Evolutionary conservation across 2,113 vertebrate genomes (phyloP).

Genomic region (Lichenostomus cassidix): DNA sequence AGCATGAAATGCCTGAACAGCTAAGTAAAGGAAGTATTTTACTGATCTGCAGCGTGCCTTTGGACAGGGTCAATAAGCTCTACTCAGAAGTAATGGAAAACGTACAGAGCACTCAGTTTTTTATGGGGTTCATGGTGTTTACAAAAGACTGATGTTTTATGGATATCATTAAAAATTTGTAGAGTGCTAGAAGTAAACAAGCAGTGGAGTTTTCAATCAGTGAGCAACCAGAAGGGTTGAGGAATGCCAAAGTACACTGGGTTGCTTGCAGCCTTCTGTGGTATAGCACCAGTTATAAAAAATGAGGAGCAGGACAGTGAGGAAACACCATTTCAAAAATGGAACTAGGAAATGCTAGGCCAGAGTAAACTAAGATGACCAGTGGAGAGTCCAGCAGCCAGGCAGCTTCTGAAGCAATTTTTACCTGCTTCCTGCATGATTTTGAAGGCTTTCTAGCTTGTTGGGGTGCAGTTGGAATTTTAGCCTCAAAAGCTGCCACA

Average conservation of each 20-base stretch:
- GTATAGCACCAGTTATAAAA: background rate
- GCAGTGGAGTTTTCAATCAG: background rate
- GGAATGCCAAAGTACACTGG: background rate
- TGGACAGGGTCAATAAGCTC: background rate
- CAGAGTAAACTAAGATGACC: background rate
- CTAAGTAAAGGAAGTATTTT: background rate
- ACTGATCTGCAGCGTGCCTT: background rate
- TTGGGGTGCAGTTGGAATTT: background rate
- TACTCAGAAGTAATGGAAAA: background rate
- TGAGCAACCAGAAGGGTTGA: background rate
- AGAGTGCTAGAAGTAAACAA: background rate
- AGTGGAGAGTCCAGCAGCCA: background rate
- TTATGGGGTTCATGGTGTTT: background rate
- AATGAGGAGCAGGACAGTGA: background rate
- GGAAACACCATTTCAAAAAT: background rate
- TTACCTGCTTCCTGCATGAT: background rate
- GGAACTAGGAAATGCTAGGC: background rate
- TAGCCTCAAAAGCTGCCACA: background rate
- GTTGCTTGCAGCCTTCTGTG: background rate
- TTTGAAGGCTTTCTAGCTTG: background rate
- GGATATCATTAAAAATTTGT: background rate
- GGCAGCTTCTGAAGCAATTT: background rate
- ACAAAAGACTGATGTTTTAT: background rate
- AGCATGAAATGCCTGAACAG: background rate
- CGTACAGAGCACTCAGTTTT: background rate